phyloP scores from a whole-genome alignment of 2,797 vertebrate species.

The Simalia tracyae region DNA sequence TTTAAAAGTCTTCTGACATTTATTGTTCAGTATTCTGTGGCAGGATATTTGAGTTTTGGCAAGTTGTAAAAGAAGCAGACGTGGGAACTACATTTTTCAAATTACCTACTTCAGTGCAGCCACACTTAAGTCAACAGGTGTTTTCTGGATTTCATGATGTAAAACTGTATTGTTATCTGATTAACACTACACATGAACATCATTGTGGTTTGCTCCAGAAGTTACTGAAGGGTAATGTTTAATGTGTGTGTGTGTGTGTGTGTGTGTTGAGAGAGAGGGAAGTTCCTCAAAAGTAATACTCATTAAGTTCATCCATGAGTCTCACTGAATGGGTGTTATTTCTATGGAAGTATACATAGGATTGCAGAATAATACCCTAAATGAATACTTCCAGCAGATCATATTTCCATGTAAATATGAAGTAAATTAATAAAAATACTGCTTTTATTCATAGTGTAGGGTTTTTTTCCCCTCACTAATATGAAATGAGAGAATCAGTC shows the following conservation, averaged over 20 bases:
- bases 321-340: neutral
- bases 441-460: neutral
- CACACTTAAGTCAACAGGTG: neutral
- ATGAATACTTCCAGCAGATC: neutral
- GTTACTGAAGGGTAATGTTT: neutral
- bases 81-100: neutral
- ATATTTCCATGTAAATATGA: neutral
- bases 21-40: conserved; percentile 8
- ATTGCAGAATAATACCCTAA: neutral
- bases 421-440: neutral
- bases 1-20: conserved; percentile 33
- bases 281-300: neutral
- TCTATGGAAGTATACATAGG: neutral
- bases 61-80: conserved; percentile 11
- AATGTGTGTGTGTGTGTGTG: neutral
- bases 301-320: neutral
- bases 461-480: neutral
- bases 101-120: neutral
- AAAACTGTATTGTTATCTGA: neutral
- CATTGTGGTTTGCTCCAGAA: neutral
- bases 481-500: neutral
- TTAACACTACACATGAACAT: neutral
- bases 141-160: neutral
- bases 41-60: conserved; percentile 16
- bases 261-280: neutral